These are phyloP conservation scores for Anarhynchus alexandrinus DNA, from an alignment of 2,113 vertebrate species.

Conservation along the genomic window DNA sequence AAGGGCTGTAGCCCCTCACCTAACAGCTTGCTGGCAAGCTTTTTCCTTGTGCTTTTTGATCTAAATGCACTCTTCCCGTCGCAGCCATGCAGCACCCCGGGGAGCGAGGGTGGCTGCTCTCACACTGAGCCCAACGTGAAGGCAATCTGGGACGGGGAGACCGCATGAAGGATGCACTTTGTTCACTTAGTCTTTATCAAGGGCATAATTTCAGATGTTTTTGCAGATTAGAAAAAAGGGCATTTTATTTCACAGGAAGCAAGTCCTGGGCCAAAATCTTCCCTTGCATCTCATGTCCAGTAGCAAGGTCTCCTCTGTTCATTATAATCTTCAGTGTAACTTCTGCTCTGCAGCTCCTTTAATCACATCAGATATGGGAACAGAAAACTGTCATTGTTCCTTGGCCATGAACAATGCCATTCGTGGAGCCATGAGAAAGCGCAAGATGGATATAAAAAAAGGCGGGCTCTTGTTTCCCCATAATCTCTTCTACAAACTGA, in stretches of 20 bases:
- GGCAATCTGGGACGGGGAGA: not conserved
- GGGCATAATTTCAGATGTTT: not conserved
- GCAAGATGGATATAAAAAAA: constrained; percentile 56
- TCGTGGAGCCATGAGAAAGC: constrained; percentile 52
- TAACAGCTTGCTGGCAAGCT: not conserved
- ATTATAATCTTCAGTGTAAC: constrained; percentile 56
- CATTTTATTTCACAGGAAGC: not conserved
- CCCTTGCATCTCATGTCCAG: not conserved
- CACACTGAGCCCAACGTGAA: accelerated
- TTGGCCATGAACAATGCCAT: constrained; percentile 50
- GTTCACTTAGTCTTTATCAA: not conserved
- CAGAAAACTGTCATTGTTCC: constrained; percentile 62
- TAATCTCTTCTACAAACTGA: constrained; percentile 65
- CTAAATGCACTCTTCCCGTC: not conserved
- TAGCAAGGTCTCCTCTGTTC: constrained; percentile 4
- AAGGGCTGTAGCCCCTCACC: not conserved
- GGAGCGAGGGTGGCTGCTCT: not conserved
- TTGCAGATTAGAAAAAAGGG: not conserved
- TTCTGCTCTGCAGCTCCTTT: constrained; percentile 55
- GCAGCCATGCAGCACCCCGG: accelerated
- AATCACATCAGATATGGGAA: constrained; percentile 69
- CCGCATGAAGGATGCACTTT: not conserved
- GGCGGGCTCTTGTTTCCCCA: constrained; percentile 56
- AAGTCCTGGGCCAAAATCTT: not conserved
- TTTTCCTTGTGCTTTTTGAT: not conserved